Conservation (phyloP, 2,113 vertebrate genomes). For the Chaenogobius annularis region DNA sequence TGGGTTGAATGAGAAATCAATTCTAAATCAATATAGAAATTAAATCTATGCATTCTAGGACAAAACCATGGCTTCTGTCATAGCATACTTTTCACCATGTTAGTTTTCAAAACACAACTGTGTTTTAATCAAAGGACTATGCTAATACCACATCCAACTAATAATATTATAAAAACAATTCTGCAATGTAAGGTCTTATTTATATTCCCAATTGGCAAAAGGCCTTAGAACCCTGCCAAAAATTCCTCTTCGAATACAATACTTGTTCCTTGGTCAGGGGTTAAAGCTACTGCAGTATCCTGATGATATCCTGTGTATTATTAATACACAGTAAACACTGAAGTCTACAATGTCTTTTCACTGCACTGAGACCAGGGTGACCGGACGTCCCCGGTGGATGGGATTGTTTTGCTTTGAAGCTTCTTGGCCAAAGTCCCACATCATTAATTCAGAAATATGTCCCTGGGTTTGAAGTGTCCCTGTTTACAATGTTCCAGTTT, state of each 20-base stretch:
- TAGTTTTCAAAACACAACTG: not conserved
- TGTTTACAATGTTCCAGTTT: not conserved
- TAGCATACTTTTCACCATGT: not conserved
- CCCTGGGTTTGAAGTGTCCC: slow-evolving; percentile 1
- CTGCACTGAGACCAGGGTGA: not conserved
- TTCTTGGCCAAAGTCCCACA: not conserved
- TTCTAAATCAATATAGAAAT: not conserved
- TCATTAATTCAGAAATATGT: not conserved
- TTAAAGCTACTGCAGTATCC: not conserved
- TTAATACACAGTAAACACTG: not conserved
- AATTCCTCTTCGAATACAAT: not conserved
- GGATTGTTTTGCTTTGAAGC: not conserved
- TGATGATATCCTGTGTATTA: not conserved
- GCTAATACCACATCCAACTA: not conserved
- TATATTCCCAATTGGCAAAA: not conserved
- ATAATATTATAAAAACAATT: not conserved
- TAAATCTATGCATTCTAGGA: not conserved
- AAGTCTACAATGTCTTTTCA: not conserved
- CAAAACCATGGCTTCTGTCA: not conserved
- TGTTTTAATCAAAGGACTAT: not conserved
- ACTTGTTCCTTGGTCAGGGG: not conserved
- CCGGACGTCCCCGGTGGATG: not conserved
- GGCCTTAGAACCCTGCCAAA: no score
- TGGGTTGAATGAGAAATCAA: not conserved
- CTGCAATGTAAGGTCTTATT: no score